A percentile compares a stretch with the other conserved stretches of the same genome.
These are phyloP conservation scores for Ivindomyrus marchei DNA, from an alignment of 2,113 vertebrate species.

Conservation along the genomic window DNA sequence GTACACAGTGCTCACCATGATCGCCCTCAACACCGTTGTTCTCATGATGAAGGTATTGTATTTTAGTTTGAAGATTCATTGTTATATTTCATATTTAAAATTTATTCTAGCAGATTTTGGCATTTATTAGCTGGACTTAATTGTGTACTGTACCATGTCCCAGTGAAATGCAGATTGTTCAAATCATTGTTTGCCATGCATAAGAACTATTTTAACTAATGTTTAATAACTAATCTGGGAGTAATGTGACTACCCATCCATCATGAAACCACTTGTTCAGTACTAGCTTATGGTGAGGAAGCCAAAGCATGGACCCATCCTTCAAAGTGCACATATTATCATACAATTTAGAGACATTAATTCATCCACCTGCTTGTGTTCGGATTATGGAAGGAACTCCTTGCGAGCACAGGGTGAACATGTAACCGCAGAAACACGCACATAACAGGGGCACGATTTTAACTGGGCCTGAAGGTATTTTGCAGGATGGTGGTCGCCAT, in stretches of 20 bases:
- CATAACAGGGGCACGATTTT: not conserved
- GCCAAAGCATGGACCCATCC: not conserved
- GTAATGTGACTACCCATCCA: not conserved
- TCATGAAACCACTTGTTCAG: not conserved
- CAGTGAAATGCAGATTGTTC: not conserved
- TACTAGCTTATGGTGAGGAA: not conserved
- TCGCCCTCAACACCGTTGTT: conserved; percentile 92
- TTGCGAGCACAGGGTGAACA: not conserved
- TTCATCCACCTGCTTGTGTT: not conserved
- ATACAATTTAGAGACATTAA: not conserved
- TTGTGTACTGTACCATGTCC: not conserved
- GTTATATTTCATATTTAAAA: not conserved
- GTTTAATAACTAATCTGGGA: not conserved
- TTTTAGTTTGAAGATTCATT: not conserved
- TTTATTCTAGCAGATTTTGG: not conserved
- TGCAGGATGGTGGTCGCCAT: not conserved
- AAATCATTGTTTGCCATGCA: not conserved
- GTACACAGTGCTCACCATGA: conserved; percentile 97
- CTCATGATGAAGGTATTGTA: conserved; percentile 96
- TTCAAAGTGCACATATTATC: not conserved
- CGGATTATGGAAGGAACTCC: not conserved
- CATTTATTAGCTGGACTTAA: not conserved
- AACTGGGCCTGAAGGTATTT: not conserved
- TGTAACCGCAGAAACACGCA: not conserved
- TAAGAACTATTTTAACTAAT: not conserved